Evolutionary conservation across 2,888 invertebrate species (phyloP).

Genomic region (Caenorhabditis japonica): DNA sequence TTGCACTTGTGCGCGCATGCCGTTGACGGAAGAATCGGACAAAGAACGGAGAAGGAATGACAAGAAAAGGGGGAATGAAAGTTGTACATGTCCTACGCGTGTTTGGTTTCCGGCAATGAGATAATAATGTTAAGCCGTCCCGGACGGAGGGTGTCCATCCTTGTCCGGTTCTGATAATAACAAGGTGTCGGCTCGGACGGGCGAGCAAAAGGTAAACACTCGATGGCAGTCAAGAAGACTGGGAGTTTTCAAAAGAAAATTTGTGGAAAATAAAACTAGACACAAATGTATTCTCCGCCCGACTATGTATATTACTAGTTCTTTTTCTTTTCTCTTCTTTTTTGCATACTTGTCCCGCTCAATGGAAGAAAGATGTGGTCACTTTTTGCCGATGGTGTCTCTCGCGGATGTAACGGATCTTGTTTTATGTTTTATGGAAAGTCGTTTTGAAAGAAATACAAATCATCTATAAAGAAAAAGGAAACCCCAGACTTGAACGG

Average conservation of each 20-base stretch:
- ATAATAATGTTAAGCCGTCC: slow-evolving; percentile 50
- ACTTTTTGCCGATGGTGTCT: background rate
- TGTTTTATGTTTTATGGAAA: slow-evolving; percentile 37
- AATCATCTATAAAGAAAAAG: background rate
- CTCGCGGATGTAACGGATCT: slow-evolving; percentile 49
- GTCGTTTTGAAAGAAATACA: slow-evolving; percentile 17
- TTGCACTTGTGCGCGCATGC: slow-evolving; percentile 20
- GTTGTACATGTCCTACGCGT: slow-evolving; percentile 4
- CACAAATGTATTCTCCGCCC: slow-evolving; percentile 2
- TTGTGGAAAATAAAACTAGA: slow-evolving; percentile 11
- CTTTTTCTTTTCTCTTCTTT: background rate
- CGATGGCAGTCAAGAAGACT: background rate
- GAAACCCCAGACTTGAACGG: no score
- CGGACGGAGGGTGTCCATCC: slow-evolving; percentile 33
- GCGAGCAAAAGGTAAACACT: slow-evolving; percentile 46
- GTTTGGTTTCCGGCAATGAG: slow-evolving; percentile 19
- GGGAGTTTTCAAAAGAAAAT: background rate
- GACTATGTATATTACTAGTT: slow-evolving; percentile 31
- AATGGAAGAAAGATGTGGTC: no score
- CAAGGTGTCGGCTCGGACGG: slow-evolving; percentile 43
- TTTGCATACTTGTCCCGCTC: no score
- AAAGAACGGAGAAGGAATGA: slow-evolving; percentile 6
- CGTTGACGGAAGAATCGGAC: background rate
- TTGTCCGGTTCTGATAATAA: slow-evolving; percentile 49
- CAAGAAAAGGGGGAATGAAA: slow-evolving; percentile 4